Percentiles rank a stretch among this genome's conserved stretches.
Conservation (phyloP, 2,888 invertebrate species). For the Empis livida region DNA sequence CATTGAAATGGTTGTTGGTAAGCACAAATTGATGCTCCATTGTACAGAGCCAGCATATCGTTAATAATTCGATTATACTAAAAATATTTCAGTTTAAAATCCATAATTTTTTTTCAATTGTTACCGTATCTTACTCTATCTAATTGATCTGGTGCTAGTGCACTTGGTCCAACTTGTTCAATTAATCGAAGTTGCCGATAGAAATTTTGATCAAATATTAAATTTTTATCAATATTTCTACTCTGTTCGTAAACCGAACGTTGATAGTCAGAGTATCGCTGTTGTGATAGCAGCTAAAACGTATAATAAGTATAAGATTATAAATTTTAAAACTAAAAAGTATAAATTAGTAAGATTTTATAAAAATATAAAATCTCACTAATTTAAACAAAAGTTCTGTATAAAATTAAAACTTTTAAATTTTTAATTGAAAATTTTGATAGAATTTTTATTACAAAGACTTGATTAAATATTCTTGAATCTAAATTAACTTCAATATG, state of each 20-base stretch:
- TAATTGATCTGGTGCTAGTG: conserved; percentile 67
- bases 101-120: not conserved
- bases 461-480: too few relatives aligned
- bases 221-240: conserved; percentile 51
- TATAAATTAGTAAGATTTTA: too few relatives aligned
- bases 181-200: conserved; percentile 62
- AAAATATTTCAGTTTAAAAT: conserved; percentile 16
- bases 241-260: conserved; percentile 66
- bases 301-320: conserved; percentile 13
- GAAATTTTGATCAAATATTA: conserved; percentile 53
- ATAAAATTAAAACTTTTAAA: too few relatives aligned
- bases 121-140: conserved; percentile 75
- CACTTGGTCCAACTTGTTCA: conserved; percentile 71
- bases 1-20: conserved; percentile 75
- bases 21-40: conserved; percentile 70
- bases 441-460: too few relatives aligned
- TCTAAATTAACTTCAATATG: too few relatives aligned
- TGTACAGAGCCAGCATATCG: conserved; percentile 79
- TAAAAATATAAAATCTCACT: too few relatives aligned
- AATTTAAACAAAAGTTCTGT: too few relatives aligned
- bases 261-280: conserved; percentile 70
- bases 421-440: too few relatives aligned
- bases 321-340: too few relatives aligned
- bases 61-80: conserved; percentile 80
- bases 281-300: conserved; percentile 64